Evolutionary conservation across 2,888 invertebrate genomes (phyloP).

Genomic region (Apotomis turbidana): DNA sequence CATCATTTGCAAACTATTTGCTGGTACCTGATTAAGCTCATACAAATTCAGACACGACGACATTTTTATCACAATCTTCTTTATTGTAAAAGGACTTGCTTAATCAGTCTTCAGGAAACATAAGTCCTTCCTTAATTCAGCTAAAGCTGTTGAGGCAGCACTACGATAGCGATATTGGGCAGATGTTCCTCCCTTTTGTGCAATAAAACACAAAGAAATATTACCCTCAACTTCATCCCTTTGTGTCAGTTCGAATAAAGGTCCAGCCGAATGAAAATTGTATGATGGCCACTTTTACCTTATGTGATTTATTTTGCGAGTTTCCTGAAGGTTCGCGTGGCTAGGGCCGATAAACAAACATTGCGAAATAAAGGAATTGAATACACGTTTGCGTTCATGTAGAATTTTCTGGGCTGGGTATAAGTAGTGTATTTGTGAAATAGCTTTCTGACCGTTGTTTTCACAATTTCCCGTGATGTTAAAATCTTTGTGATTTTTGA

Average conservation of each 20-base stretch:
- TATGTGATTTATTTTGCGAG: conserved; percentile 36
- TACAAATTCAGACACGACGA: too few species aligned
- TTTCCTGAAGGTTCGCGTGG: conserved; percentile 31
- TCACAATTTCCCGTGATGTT: too few species aligned
- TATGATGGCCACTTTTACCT: conserved; percentile 36
- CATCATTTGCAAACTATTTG: too few species aligned
- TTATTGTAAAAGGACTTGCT: too few species aligned
- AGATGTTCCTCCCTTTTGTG: conserved; percentile 29
- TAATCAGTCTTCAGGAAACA: background rate
- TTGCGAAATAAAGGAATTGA: conserved; percentile 21
- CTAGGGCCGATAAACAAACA: conserved; percentile 31
- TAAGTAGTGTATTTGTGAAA: background rate
- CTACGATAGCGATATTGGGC: conserved; percentile 25
- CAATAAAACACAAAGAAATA: conserved; percentile 40
- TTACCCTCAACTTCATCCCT: conserved; percentile 31
- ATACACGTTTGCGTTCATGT: background rate
- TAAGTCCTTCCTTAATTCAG: background rate
- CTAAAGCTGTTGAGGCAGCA: conserved; percentile 4
- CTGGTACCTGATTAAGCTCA: too few species aligned
- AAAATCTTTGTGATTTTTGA: too few species aligned
- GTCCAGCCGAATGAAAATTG: conserved; percentile 33
- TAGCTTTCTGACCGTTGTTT: too few species aligned
- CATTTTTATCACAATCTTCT: too few species aligned
- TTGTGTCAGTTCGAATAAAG: conserved; percentile 34
- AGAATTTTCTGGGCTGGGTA: background rate